Conservation (phyloP, 1,140 invertebrate species). For the Bathynomus jamesi region DNA sequence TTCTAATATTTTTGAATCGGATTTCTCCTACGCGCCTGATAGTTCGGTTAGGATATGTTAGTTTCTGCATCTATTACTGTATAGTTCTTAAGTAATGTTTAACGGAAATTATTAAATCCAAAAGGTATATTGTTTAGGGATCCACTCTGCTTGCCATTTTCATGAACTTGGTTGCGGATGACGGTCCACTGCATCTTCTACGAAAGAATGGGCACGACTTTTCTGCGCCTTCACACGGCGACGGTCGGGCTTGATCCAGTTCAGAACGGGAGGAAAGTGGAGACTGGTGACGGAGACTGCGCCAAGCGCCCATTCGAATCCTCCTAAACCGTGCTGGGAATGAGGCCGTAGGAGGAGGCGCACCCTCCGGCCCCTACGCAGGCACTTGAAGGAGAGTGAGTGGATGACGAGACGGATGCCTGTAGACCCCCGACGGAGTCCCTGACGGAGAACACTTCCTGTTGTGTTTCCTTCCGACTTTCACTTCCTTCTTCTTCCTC, state of each 20-base stretch:
- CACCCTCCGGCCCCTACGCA: constrained; percentile 12
- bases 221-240: too few species aligned
- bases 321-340: constrained; percentile 28
- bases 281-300: neutral
- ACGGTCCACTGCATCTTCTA: too few species aligned
- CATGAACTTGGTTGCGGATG: too few species aligned
- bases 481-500: neutral
- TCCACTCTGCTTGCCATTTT: too few species aligned
- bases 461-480: neutral
- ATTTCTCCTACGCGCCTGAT: too few species aligned
- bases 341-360: constrained; percentile 23
- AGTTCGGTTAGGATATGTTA: too few species aligned
- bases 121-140: too few species aligned
- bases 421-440: constrained; percentile 18
- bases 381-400: constrained; percentile 14
- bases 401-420: constrained; percentile 19
- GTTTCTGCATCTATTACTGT: too few species aligned
- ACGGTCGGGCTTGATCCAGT: neutral
- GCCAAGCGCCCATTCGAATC: neutral
- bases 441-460: constrained; percentile 22
- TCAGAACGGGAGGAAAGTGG: neutral
- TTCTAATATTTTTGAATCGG: too few species aligned
- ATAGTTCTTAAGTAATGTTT: too few species aligned
- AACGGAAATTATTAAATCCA: too few species aligned
- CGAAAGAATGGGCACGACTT: too few species aligned